Evolutionary conservation across 1,140 invertebrate genomes (phyloP), one percentile per base, ranked within the genome.

Genomic region (Hypothenemus hampei): DNA sequence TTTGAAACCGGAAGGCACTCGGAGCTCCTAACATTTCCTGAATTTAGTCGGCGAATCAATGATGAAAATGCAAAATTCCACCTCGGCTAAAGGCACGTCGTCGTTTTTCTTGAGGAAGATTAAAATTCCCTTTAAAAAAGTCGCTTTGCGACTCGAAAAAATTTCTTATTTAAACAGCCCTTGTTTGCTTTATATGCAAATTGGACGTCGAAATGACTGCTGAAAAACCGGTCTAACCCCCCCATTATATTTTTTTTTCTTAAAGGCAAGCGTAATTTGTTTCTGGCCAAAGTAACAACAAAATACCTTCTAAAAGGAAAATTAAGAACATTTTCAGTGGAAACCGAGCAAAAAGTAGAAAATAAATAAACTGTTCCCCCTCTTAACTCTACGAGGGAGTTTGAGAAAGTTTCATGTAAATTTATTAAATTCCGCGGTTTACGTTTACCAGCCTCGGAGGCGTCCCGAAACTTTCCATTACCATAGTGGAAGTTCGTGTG

Each of bases 1-100:
- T 62, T 58, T 49, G 46, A 57, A 61, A 59, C 60, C 50, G 60
- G 62, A 64, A 64, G 58, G 60, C 62, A 60, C 62, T 64, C 62
- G 57, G 60, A 62, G 58, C 56, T 62, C 59, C 50, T 59, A 52
- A 64, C 62, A 60, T 64, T 64, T 64, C 62, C 62, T 64, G 60
- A 52, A 60, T 62, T 64, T 62, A 59, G 52, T 60, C n/a, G n/a
- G n/a, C n/a, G 58, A 60, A 58, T 54, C 62, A 50, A 60, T 64
- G 62, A 55, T 57, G 59, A 59, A 62, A 61, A 59, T 59, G 57
- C 57, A 44, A 46, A 54, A 39, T 36, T 13, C 8, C 13, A 11
- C 13, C 26, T 13, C 10, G 26, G 8, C 26, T 31, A 31, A 2
- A 13, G 3, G 13, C 13, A 8, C 13, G 13, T 31, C 1, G 26